Conservation (phyloP, 23 tunicate species). For the Clavelina lepadiformis region DNA sequence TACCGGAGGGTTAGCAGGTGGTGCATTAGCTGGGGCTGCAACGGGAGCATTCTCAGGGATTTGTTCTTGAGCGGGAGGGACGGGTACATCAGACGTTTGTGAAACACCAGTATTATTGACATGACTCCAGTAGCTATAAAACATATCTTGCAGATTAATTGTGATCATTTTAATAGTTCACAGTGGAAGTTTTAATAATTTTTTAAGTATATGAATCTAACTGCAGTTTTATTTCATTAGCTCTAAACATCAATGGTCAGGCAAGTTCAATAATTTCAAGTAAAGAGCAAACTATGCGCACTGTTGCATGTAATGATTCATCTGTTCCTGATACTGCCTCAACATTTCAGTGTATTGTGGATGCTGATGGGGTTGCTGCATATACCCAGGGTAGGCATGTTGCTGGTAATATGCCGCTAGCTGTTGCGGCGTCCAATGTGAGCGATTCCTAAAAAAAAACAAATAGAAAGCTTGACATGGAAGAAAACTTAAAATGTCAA, state of each 20-base stretch:
- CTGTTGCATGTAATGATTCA: slow-evolving; percentile 34
- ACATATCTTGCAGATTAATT: too few relatives aligned
- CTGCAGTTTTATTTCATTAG: too few relatives aligned
- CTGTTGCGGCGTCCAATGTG: slow-evolving; percentile 10
- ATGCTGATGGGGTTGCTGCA: not conserved
- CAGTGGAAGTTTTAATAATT: too few relatives aligned
- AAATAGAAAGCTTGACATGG: too few relatives aligned
- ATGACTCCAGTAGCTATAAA: slow-evolving; percentile 3
- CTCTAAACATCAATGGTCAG: not conserved
- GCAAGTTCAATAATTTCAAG: not conserved
- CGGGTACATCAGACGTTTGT: not conserved
- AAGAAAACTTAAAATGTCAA: too few relatives aligned
- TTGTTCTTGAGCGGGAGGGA: slow-evolving; percentile 6
- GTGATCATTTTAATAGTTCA: too few relatives aligned
- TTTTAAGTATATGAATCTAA: too few relatives aligned
- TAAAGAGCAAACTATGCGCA: too few relatives aligned
- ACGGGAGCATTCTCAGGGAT: slow-evolving; percentile 1
- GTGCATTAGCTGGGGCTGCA: slow-evolving; percentile 15
- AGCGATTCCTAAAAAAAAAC: slow-evolving; percentile 8
- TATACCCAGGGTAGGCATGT: not conserved
- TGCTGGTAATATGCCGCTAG: slow-evolving; percentile 3
- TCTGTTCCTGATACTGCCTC: slow-evolving; percentile 41
- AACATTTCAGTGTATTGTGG: slow-evolving; percentile 12
- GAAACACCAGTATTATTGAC: not conserved
- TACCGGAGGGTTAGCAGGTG: slow-evolving; percentile 13